These are phyloP conservation scores for Euthynnus affinis DNA, from an alignment of 2,797 vertebrate species.

Conservation along the genomic window DNA sequence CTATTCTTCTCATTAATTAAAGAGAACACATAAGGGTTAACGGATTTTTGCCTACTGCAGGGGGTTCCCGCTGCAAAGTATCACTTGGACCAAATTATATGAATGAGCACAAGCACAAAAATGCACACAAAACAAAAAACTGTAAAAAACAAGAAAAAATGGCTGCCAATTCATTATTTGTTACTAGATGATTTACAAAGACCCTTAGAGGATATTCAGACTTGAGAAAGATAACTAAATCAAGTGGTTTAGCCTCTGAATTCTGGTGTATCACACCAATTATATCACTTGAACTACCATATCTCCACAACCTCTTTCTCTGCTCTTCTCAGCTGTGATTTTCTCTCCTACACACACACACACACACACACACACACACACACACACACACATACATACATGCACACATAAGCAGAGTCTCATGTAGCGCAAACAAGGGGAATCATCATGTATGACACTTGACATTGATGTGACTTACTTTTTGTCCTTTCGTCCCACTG, in stretches of 20 bases:
- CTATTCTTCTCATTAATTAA: neutral
- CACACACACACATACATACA: conserved; percentile 8
- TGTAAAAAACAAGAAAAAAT: conserved; percentile 24
- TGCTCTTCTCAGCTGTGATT: neutral
- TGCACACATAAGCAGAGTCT: conserved; percentile 19
- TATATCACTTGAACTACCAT: conserved; percentile 35
- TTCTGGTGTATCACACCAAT: conserved; percentile 38
- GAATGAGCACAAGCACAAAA: conserved; percentile 12
- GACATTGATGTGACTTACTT: conserved; percentile 85
- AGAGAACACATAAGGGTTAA: conserved; percentile 7
- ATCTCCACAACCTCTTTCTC: conserved; percentile 7
- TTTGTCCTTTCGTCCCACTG: conserved; percentile 87
- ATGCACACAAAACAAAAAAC: neutral
- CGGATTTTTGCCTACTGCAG: neutral
- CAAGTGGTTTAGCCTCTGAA: conserved; percentile 29
- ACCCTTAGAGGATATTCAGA: conserved; percentile 23
- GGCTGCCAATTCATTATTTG: conserved; percentile 33
- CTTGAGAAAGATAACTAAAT: conserved; percentile 36
- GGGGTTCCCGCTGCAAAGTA: conserved; percentile 1
- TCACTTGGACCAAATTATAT: conserved; percentile 7
- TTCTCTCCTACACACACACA: neutral
- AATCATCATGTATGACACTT: conserved; percentile 64
- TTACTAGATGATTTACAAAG: conserved; percentile 39
- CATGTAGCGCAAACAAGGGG: conserved; percentile 48
- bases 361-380: neutral